phyloP scores from a whole-genome alignment of 2,113 vertebrate species.

The Seriola quinqueradiata region DNA sequence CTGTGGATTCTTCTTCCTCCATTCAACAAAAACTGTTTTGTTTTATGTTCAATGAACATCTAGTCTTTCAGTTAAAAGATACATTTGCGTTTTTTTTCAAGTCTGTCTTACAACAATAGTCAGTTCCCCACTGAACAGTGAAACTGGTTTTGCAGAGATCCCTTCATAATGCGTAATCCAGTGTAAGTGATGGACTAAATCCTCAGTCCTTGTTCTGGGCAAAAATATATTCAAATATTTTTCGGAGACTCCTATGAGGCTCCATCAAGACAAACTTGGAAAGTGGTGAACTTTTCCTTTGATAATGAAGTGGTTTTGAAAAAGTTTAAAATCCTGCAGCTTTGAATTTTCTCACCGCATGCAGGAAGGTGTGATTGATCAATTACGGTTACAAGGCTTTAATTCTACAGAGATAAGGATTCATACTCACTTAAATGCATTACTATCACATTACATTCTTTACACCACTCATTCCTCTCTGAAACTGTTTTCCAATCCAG shows the following conservation, averaged over 20 bases:
- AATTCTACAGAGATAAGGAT: slow-evolving; percentile 1
- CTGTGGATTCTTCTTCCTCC: too few species aligned
- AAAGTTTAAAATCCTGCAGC: neutral
- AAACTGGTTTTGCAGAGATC: too few species aligned
- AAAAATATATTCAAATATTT: too few species aligned
- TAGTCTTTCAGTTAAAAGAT: too few species aligned
- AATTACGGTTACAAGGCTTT: neutral
- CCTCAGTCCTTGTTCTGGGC: too few species aligned
- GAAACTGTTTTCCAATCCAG: neutral
- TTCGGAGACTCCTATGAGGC: too few species aligned
- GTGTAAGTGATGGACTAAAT: too few species aligned
- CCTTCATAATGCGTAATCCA: too few species aligned
- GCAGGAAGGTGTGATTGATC: neutral
- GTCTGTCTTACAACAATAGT: too few species aligned
- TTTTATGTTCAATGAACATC: neutral
- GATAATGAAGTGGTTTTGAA: neutral
- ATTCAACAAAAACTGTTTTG: neutral
- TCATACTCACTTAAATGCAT: neutral
- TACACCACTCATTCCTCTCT: neutral
- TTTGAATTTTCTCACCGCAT: neutral
- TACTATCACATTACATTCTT: neutral
- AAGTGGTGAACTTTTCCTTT: neutral
- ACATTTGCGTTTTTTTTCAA: too few species aligned
- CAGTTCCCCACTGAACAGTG: too few species aligned
- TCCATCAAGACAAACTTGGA: neutral